Base-by-base conservation (phyloP, 1,140 invertebrate genomes). In the Daktulosphaira vitifoliae region DNA sequence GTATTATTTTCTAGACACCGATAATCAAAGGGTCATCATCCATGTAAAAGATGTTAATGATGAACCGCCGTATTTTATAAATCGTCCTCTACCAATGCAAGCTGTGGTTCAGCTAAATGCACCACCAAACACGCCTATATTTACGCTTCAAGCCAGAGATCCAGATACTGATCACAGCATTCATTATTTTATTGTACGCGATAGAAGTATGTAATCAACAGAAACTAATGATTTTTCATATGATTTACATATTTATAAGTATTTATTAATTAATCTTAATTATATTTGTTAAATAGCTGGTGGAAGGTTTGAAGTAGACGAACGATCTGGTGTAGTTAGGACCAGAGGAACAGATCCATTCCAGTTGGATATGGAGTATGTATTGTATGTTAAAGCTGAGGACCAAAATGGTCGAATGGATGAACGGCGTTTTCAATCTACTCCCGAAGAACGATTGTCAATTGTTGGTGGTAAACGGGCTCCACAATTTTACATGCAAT, bases 41-140 rank as follows among this genome's bases (percentile, higher is more conserved):
- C 89, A 92, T 76, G 88, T 95, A 65, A 90, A 91, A 76, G 92
- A 96, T 76, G 88, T 94, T n/a, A 96, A 96, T 75, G 92, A 95
- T 75, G 92, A 96, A 76, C 86, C 88, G 1, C 92, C 92, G 1
- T 94, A 95, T 76, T 96, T 96, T 78, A 93, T 96, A 78, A 96
- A 95, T 76, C 81, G 89, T 3, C 92, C 92, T 0, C 77, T 94
- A 66, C 92, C 92, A n/a, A 95, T 96, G 91, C 89, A 95, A 76
- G 90, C 92, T 4, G 91, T 95, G 54, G 92, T 96, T 0, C 91
- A 95, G 73, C 80, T 95, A 16, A 96, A 96, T 72, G 92, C 92
- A 15, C 89, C 89, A 4, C 89, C 90, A 23, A 94, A 95, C 74
- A 95, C 92, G 0, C 90, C 91, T n/a, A 91, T 96, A 0, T 96